Evolutionary conservation across 2,797 vertebrate genomes (phyloP), one percentile per base, ranked within the genome.

Genomic region (Sebastes steindachneri): DNA sequence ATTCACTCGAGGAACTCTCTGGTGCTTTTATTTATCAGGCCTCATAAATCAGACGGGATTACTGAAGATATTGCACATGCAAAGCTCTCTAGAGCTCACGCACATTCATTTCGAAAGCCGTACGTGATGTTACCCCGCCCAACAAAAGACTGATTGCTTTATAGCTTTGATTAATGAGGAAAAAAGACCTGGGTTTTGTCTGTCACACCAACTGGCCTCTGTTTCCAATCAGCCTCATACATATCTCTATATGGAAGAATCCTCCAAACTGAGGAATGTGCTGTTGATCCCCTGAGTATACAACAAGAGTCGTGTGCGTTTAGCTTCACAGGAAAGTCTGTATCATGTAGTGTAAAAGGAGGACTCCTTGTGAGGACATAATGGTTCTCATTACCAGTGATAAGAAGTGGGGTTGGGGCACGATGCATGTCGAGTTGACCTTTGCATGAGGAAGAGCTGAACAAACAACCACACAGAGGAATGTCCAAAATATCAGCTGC

Each of bases 161-260:
- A 75, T 77, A 79, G 55, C 73, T 64, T 31, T 79, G 78, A 86
- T 76, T 84, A 45, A 80, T 67, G 77, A 67, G 51, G 48, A 73
- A 57, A 75, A 51, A 69, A 68, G 60, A 37, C 64, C 90, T 91
- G 89, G 77, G 9, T 81, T 89, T 54, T 72, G 73, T 90, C 87
- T 71, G 45, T 78, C 71, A 71, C 75, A 74, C 55, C 33, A 12
- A 31, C 33, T 1, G 74, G 71, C 58, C 68, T 83, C 88, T 92
- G 90, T 53, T 91, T 87, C 81, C 69, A 73, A 86, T 92, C 77
- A 91, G 25, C 53, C 51, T 66, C 60, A 81, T 66, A 28, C 73
- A 75, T 85, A 80, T 79, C 80, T 83, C 75, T 69, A 48, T 48
- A 65, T 12, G 74, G 48, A 82, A 26, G 75, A 55, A 62, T 84